These are phyloP conservation scores for Drosophila tropicalis DNA, from an alignment of 1,140 invertebrate genomes.

Conservation along the genomic window DNA sequence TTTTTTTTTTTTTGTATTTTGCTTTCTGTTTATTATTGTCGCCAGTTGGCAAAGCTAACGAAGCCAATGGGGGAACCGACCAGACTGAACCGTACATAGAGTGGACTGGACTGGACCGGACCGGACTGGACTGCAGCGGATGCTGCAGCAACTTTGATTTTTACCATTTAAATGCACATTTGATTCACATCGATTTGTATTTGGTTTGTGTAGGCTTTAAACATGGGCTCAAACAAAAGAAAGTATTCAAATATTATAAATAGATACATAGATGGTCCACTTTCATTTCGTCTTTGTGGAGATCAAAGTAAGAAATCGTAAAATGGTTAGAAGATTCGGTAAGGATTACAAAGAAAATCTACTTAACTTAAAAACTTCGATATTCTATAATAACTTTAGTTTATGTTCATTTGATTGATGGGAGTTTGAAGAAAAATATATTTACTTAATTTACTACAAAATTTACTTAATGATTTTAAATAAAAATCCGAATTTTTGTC, in stretches of 20 bases:
- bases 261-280: too few relatives aligned
- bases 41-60: slow-evolving; percentile 38
- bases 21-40: slow-evolving; percentile 28
- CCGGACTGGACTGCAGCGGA: neutral
- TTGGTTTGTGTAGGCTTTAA: slow-evolving; percentile 35
- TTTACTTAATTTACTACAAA: too few relatives aligned
- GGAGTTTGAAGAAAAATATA: too few relatives aligned
- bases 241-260: neutral
- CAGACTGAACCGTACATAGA: neutral
- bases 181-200: slow-evolving; percentile 13
- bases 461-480: too few relatives aligned
- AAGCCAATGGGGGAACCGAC: slow-evolving; percentile 46
- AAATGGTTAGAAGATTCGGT: too few relatives aligned
- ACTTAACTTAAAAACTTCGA: too few relatives aligned
- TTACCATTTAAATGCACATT: slow-evolving; percentile 48
- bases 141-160: slow-evolving; percentile 19
- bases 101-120: neutral
- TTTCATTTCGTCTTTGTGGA: too few relatives aligned
- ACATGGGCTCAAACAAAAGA: neutral
- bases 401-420: too few relatives aligned
- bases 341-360: too few relatives aligned
- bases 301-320: too few relatives aligned
- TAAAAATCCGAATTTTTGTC: too few relatives aligned
- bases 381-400: too few relatives aligned
- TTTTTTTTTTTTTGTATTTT: slow-evolving; percentile 33